These are phyloP conservation scores for Stylophora pistillata DNA, from an alignment of 64 coral and sea anemone genomes.

Conservation along the genomic window DNA sequence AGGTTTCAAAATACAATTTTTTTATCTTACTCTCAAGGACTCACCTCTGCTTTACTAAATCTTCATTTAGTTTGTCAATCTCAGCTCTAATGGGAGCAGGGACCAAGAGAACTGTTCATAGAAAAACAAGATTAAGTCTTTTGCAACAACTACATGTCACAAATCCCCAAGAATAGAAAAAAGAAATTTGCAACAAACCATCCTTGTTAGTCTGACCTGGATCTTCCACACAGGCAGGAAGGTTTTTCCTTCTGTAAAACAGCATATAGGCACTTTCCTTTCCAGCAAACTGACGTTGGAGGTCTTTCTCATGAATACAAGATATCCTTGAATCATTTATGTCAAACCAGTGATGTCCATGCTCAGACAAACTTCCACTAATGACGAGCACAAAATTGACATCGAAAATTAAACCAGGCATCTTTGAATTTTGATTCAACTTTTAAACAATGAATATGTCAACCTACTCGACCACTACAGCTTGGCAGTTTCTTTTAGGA, in stretches of 20 bases:
- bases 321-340: slow-evolving; percentile 76
- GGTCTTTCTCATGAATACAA: slow-evolving; percentile 69
- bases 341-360: slow-evolving; percentile 66
- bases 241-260: slow-evolving; percentile 73
- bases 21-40: background rate
- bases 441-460: background rate
- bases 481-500: background rate
- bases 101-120: slow-evolving; percentile 3
- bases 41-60: slow-evolving; percentile 47
- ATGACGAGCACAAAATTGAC: background rate
- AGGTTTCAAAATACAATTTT: too few relatives aligned
- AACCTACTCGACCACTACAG: background rate
- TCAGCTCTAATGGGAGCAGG: slow-evolving; percentile 16
- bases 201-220: background rate
- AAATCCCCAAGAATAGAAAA: background rate
- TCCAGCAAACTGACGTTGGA: slow-evolving; percentile 82
- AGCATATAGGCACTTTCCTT: slow-evolving; percentile 92
- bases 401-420: too few relatives aligned
- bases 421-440: background rate
- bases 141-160: background rate
- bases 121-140: background rate
- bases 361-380: background rate
- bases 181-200: background rate
- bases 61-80: slow-evolving; percentile 36
- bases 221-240: background rate